Base-by-base conservation (phyloP, 2,113 vertebrate genomes). In the Eolophus roseicapilla region DNA sequence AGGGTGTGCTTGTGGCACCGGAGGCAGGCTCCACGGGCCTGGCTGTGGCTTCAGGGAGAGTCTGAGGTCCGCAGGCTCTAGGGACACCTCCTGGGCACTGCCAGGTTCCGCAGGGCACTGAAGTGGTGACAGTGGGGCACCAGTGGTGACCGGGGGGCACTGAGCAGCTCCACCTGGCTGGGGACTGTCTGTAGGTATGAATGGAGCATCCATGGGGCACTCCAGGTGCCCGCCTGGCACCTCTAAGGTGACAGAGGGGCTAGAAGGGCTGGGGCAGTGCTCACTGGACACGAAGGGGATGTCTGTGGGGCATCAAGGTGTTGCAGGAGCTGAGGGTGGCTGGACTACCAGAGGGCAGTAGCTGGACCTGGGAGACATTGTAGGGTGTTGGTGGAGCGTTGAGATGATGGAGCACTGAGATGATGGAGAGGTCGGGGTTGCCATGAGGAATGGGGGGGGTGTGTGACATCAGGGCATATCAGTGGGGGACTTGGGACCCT, bases 331-430 rank as follows among this genome's bases (percentile, higher is more conserved):
- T 52, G 15, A 11, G 53, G 50, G 35, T 29, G 49, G 27, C 43
- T 17, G 50, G 16, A 13, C 41, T 39, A 9, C 3, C 53, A 7
- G 63, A 17, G 27, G 13, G 31, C 73, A 59, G 21, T 15, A 8
- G 39, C 15, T 31, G 49, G 49, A 12, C 11, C 2, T 2, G 43
- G 49, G 41, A 37, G 31, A 41, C 8, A 6, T 5, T 17, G 25
- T 5, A 17, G 5, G 14, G 10, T 27, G 17, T 5, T 1, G 1
- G 17, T 14, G 27, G 20, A 20, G 20, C 2, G 0, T 5, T 20
- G 44, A 43, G 25, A 35, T 20, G 62, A 11, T 33, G 49, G 49
- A 53, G 20, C 9, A 23, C 4, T 17, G 53, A 60, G 39, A 14
- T 37, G 44, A 6, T 14, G 24, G 17, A 55, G 19, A 15, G 13